Percentiles rank a stretch among this genome's conserved stretches.
phyloP scores from a whole-genome alignment of 2,888 invertebrate species.

The Automeris io region DNA sequence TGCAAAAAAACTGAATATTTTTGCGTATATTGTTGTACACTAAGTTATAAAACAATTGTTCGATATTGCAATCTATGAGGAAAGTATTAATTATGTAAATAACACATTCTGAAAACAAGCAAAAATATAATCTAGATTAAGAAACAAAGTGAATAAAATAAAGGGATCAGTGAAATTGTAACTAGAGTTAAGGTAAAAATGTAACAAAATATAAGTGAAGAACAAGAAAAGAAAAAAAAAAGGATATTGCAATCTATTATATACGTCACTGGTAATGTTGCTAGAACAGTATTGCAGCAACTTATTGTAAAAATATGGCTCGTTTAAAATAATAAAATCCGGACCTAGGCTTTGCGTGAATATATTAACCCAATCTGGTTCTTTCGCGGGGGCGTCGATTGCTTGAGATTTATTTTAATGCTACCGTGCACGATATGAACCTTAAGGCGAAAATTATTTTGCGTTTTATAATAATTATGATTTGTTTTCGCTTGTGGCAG shows the following conservation, averaged over 20 bases:
- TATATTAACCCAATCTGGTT: conserved; percentile 5
- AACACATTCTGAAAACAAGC: no score
- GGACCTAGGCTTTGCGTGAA: conserved; percentile 6
- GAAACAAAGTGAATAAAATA: no score
- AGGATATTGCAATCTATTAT: not conserved
- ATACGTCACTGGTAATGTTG: not conserved
- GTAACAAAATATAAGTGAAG: not conserved
- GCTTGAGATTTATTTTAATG: conserved; percentile 54
- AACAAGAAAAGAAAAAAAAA: not conserved
- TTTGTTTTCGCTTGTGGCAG: conserved; percentile 10
- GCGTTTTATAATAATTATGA: conserved; percentile 37
- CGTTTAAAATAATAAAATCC: not conserved
- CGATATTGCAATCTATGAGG: no score
- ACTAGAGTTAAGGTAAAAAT: not conserved
- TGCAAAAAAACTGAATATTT: no score
- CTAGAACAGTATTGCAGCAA: not conserved
- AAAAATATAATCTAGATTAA: no score
- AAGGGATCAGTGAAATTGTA: no score
- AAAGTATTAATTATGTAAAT: no score
- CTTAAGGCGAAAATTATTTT: conserved; percentile 43
- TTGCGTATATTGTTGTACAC: no score
- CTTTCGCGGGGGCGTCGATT: conserved; percentile 43
- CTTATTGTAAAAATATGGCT: not conserved
- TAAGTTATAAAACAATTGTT: no score
- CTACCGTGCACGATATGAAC: conserved; percentile 40